These are phyloP conservation scores for Eidolon helvum DNA, from an alignment of 2,113 vertebrate genomes.

Conservation along the genomic window DNA sequence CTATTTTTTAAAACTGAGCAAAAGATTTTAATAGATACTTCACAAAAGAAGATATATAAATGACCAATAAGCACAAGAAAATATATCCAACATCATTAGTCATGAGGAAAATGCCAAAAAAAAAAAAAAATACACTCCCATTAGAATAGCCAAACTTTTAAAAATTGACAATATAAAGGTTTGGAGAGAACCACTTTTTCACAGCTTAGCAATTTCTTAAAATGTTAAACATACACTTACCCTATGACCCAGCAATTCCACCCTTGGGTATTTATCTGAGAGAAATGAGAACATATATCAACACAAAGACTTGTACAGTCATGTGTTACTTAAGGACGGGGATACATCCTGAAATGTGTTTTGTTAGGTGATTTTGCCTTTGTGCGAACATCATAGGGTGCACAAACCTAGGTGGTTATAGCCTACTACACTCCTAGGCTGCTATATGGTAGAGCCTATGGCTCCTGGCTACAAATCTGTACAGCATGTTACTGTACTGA, in stretches of 20 bases:
- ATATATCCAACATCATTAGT: not conserved
- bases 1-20: not conserved
- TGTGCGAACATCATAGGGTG: not conserved
- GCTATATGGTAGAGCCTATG: not conserved
- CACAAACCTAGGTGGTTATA: not conserved
- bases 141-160: not conserved
- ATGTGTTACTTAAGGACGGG: not conserved
- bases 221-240: not conserved
- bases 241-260: not conserved
- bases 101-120: not conserved
- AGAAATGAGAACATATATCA: constrained; percentile 8
- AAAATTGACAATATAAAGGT: not conserved
- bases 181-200: not conserved
- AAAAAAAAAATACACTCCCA: not conserved
- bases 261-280: not conserved
- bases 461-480: not conserved
- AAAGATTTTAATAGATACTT: not conserved
- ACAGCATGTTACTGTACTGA: not conserved
- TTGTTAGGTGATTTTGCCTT: too few species aligned
- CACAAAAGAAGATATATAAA: not conserved
- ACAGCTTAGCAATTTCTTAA: not conserved
- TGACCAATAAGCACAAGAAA: not conserved
- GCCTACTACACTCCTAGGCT: not conserved
- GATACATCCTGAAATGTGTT: not conserved
- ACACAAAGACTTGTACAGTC: not conserved